A percentile compares a stretch with the other conserved stretches of the same genome.
Evolutionary conservation across 2,797 vertebrate genomes (phyloP).

Genomic region (Gymnothorax reevesii): DNA sequence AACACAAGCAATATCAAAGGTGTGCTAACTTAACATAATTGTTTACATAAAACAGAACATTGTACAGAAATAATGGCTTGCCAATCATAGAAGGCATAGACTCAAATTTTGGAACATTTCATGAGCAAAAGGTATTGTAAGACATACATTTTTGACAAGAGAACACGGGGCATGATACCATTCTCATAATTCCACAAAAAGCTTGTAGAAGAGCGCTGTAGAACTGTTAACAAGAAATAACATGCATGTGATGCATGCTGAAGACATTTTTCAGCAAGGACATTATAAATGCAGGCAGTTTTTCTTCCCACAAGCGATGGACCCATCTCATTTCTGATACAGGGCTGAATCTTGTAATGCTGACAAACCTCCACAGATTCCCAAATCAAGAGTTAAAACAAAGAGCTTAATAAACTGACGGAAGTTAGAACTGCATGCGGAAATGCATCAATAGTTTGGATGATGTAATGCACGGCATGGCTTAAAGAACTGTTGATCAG

Average conservation of each 20-base stretch:
- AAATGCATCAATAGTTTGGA: not conserved
- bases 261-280: conserved; percentile 1
- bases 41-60: not conserved
- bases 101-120: not conserved
- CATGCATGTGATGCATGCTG: conserved; percentile 20
- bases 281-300: not conserved
- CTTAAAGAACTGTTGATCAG: not conserved
- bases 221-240: conserved; percentile 19
- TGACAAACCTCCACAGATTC: conserved; percentile 14
- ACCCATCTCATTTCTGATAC: conserved; percentile 2
- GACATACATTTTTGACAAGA: conserved; percentile 1
- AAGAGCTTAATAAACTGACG: not conserved
- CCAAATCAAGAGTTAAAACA: not conserved
- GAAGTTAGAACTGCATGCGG: not conserved
- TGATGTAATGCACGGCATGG: not conserved
- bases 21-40: not conserved
- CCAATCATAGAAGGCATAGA: conserved; percentile 17
- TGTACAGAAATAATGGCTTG: not conserved
- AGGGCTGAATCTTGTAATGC: not conserved
- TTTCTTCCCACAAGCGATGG: conserved; percentile 2
- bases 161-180: not conserved
- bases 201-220: not conserved
- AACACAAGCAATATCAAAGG: not conserved
- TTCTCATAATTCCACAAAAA: not conserved
- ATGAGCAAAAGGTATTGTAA: not conserved